Evolutionary conservation across 2,888 invertebrate genomes (phyloP), one percentile per base, ranked within the genome.

Genomic region (Drosophila putrida): DNA sequence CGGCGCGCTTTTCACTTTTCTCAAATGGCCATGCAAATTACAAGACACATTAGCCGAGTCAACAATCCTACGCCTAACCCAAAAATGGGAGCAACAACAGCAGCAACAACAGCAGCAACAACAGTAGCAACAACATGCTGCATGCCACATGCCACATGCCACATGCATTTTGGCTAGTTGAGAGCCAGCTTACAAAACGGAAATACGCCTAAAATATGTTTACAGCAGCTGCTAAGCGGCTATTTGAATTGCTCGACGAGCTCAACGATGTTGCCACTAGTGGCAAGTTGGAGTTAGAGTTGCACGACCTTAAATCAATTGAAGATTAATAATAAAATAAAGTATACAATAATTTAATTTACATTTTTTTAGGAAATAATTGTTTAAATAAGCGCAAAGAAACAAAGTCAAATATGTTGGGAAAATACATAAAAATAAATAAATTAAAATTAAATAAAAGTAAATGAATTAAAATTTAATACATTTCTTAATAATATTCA

Each of bases 21-120:
- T 78, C 83, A 85, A 83, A 85, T 81, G 83, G 82, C 84, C 83
- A 84, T 84, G 83, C 85, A 84, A 84, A 84, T 84, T 84, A 85
- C 83, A 85, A 81, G 85, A 84, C 83, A 85, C 85, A 84, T 84
- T 84, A 84, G 83, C 79, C 81, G 66, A 68, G 69, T 65, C 82
- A 71, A 62, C 82, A 85, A 82, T 83, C 79, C 82, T 82, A 82
- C 81, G 83, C 83, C 83, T 83, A 77, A 69, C 82, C 80, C 82
- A 76, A 75, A 83, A 84, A 85, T 81, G 85, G 83, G 82, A 82
- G 72, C 75, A 77, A 68, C 79, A 66, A 64, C 71, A 65, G 38
- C 75, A 75, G 20, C 66, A 63, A 39, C 74, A 55, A 13, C 60
- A 71, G 31, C 51, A 44, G 43, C 35, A 68, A 11, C 51, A 65